Percentiles rank a stretch among this genome's conserved stretches.
phyloP scores from a whole-genome alignment of 2,888 invertebrate species.

The Lysandra coridon region DNA sequence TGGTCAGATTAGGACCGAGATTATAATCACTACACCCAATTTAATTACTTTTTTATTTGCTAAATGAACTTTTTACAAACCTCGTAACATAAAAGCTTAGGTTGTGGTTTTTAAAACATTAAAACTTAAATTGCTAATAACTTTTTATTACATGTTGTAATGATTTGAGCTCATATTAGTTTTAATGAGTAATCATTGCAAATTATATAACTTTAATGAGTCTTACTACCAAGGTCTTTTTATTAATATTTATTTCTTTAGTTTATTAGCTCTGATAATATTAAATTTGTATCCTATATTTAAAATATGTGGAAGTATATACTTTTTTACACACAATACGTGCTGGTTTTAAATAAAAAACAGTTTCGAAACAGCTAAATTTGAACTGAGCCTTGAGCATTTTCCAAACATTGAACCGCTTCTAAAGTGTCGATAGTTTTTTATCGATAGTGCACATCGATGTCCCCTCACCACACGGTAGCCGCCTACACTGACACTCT shows the following conservation, averaged over 20 bases:
- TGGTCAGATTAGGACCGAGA: constrained; percentile 22
- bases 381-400: constrained; percentile 1
- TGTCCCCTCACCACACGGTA: constrained; percentile 50
- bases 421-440: constrained; percentile 4
- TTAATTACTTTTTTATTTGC: not conserved
- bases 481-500: constrained; percentile 60
- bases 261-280: not conserved
- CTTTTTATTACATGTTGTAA: constrained; percentile 2
- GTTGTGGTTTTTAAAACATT: not conserved
- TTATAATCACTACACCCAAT: constrained; percentile 5
- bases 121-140: not conserved
- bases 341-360: not conserved
- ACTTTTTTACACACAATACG: not conserved
- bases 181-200: not conserved
- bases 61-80: not conserved
- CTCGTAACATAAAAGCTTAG: not conserved
- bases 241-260: not conserved
- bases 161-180: not conserved
- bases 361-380: not conserved
- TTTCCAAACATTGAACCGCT: constrained; percentile 14
- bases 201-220: not conserved
- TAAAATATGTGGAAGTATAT: not conserved
- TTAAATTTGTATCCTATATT: not conserved
- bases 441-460: constrained; percentile 36
- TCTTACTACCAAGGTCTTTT: not conserved